Percentiles rank a stretch among this genome's conserved stretches.
phyloP scores from a whole-genome alignment of 2,797 vertebrate species.

The Rhynchotus rufescens region DNA sequence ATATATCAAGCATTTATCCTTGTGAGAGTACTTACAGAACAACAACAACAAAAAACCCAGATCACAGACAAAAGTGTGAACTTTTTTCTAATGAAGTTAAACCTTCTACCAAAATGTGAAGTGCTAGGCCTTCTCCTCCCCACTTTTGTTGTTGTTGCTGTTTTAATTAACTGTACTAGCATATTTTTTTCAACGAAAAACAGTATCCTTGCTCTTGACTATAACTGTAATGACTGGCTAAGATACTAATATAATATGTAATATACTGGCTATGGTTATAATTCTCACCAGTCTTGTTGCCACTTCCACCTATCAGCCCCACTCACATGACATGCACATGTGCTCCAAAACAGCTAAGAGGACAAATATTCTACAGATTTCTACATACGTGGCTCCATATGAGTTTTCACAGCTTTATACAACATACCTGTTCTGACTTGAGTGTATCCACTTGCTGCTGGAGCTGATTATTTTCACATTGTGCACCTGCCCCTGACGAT shows the following conservation, averaged over 20 bases:
- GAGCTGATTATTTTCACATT: conserved; percentile 78
- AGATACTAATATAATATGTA: too few relatives aligned
- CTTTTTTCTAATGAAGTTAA: background rate
- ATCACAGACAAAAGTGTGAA: background rate
- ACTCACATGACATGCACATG: fast-evolving
- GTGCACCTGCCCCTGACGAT: background rate
- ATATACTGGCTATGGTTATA: background rate
- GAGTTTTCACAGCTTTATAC: background rate
- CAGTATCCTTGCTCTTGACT: background rate
- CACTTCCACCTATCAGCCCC: background rate
- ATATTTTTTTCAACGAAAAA: background rate
- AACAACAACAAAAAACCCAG: background rate
- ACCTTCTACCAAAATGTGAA: background rate
- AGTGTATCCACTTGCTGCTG: conserved; percentile 82
- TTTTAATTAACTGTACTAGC: background rate
- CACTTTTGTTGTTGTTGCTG: background rate
- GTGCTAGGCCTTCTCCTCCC: background rate
- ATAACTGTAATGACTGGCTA: too few relatives aligned
- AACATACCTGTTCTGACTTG: conserved; percentile 79
- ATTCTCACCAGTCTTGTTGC: background rate
- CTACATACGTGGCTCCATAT: background rate
- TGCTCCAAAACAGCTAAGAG: background rate
- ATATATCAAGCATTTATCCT: background rate
- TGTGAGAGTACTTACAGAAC: background rate
- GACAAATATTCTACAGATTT: background rate